Conservation (phyloP, 2,797 vertebrate genomes). For the Pipistrellus pygmaeus region DNA sequence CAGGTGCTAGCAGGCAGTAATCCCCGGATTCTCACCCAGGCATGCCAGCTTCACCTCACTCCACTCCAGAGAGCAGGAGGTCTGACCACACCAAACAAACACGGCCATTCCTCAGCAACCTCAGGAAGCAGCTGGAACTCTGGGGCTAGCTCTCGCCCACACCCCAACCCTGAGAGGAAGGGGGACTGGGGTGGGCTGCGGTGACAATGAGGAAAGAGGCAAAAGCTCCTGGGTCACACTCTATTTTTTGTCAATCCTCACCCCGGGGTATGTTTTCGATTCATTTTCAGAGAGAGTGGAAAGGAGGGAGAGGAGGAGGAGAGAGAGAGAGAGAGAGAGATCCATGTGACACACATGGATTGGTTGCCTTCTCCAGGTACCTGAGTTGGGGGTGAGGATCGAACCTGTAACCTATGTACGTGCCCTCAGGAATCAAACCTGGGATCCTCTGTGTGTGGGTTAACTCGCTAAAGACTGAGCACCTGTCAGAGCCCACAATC, state of each 20-base stretch:
- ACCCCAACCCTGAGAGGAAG: neutral
- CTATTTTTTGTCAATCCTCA: too few species aligned
- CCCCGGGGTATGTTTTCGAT: too few species aligned
- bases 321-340: too few species aligned
- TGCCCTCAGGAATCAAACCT: too few species aligned
- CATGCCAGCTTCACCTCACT: neutral
- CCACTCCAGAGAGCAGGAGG: neutral
- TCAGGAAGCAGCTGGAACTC: neutral
- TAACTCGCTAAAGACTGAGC: too few species aligned
- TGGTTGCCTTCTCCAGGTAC: too few species aligned
- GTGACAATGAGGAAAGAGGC: neutral
- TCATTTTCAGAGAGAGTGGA: too few species aligned
- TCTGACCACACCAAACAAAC: neutral
- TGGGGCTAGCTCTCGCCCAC: neutral
- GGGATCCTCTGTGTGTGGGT: too few species aligned
- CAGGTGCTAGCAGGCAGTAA: neutral
- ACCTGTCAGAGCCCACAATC: neutral
- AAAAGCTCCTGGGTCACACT: neutral
- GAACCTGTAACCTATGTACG: too few species aligned
- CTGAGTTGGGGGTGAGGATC: too few species aligned
- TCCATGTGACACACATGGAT: too few species aligned
- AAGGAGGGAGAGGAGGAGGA: too few species aligned
- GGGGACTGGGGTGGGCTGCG: neutral
- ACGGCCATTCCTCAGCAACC: neutral
- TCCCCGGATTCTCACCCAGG: neutral